Base-by-base conservation (phyloP, 1,140 invertebrate genomes). In the Agrypnia vestita region DNA sequence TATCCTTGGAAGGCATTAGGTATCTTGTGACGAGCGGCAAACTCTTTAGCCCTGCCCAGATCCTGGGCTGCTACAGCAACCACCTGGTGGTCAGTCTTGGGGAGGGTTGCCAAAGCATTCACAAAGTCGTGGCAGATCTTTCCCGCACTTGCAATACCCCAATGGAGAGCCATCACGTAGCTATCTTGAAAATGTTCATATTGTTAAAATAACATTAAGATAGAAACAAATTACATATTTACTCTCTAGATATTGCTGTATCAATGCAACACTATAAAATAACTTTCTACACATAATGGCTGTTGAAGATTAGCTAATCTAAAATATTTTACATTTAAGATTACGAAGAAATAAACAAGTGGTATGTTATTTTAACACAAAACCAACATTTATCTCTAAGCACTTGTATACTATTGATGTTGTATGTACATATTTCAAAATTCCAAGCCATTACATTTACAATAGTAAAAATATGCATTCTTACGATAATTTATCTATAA, bases 71-170 rank as follows among this genome's bases (percentile, higher is more conserved):
- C 94, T 7, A 95, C 91, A 0, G 93, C 93, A 1, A 94, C 85
- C 9, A 93, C 88, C 83, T 91, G 82, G 86, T 96, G 94, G 73
- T 94, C 91, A 0, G 84, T 84, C 76, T 84, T 76, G 3, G 93
- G 89, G 59, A 93, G 85, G 21, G 90, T 89, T 53, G 86, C 84
- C 15, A 96, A 15, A 8, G 92, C 92, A 12, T 88, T 90, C 1
- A 91, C 91, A 85, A 96, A 96, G 84, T 96, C 95, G 84, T 94
- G 90, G 35, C 89, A 90, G 55, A 94, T 94, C 85, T 91, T 91
- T 1, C 93, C 93, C 12, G 91, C 90, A 71, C 91, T 88, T n/a
- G 88, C 86, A 76, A 94, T 93, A 51, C 93, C 93, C 93, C 93
- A 94, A 17, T 88, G 87, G 49, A 87, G 88, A 15, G 88, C 85